phyloP scores from a whole-genome alignment of 2,113 vertebrate genomes.

The Malaclemys terrapin region DNA sequence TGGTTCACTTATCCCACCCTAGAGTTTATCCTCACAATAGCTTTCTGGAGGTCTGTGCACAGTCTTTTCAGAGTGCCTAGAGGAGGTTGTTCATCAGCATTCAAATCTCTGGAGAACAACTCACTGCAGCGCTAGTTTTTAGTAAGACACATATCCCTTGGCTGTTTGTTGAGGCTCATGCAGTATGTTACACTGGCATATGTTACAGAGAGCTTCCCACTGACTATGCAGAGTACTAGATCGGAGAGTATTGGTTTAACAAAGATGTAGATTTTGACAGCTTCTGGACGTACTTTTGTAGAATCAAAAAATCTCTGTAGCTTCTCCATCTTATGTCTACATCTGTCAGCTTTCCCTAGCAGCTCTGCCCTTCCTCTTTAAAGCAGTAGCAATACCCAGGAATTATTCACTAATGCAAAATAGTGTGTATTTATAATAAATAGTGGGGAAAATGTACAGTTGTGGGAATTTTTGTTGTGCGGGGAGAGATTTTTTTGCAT shows the following conservation, averaged over 20 bases:
- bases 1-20: background rate
- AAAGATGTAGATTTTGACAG: background rate
- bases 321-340: background rate
- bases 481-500: background rate
- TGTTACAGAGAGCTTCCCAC: background rate
- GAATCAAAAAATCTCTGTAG: background rate
- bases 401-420: background rate
- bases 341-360: background rate
- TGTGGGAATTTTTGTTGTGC: background rate
- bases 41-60: background rate
- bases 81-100: background rate
- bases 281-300: background rate
- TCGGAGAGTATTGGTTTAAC: background rate
- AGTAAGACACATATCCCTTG: background rate
- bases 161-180: background rate
- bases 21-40: background rate
- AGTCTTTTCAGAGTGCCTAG: background rate
- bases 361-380: background rate
- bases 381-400: background rate
- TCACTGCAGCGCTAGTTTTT: background rate
- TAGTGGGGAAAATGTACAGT: background rate
- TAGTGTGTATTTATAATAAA: background rate
- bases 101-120: slow-evolving; percentile 20
- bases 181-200: background rate
- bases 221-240: background rate